These are phyloP conservation scores for Actinostola sp. DNA, from an alignment of 92 coral and sea anemone genomes.

Conservation along the genomic window DNA sequence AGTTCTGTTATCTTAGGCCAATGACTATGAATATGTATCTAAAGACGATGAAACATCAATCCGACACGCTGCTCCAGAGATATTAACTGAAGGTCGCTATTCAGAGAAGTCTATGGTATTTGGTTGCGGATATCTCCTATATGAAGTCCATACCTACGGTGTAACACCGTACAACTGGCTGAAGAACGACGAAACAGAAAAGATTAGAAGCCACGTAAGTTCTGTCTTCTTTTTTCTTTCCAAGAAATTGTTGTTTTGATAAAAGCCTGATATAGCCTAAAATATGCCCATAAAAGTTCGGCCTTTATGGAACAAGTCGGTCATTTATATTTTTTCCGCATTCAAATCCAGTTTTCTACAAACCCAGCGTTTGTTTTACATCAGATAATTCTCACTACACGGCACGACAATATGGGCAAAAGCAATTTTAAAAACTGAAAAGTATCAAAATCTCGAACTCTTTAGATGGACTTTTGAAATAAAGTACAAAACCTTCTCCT, in stretches of 20 bases:
- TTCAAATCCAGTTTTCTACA: too few relatives aligned
- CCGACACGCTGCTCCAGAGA: conserved; percentile 20
- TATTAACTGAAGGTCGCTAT: background rate
- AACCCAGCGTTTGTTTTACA: too few relatives aligned
- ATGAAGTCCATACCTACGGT: conserved; percentile 21
- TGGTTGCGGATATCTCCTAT: background rate
- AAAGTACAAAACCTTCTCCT: too few relatives aligned
- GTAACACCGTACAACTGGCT: conserved; percentile 16
- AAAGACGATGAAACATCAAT: background rate
- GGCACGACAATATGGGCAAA: too few relatives aligned
- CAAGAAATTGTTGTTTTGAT: background rate
- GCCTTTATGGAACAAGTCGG: background rate
- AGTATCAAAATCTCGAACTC: too few relatives aligned
- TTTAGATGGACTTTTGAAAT: too few relatives aligned
- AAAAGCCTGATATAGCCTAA: background rate
- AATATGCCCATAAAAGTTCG: background rate
- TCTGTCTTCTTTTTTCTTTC: too few relatives aligned
- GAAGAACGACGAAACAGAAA: background rate
- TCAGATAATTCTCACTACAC: too few relatives aligned
- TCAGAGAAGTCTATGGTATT: conserved; percentile 19
- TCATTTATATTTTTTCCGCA: too few relatives aligned
- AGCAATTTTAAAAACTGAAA: too few relatives aligned
- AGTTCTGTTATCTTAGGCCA: background rate
- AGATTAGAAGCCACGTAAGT: conserved; percentile 18
- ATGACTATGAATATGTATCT: background rate